Conservation (phyloP, 2,888 invertebrate genomes). For the Cancer borealis region DNA sequence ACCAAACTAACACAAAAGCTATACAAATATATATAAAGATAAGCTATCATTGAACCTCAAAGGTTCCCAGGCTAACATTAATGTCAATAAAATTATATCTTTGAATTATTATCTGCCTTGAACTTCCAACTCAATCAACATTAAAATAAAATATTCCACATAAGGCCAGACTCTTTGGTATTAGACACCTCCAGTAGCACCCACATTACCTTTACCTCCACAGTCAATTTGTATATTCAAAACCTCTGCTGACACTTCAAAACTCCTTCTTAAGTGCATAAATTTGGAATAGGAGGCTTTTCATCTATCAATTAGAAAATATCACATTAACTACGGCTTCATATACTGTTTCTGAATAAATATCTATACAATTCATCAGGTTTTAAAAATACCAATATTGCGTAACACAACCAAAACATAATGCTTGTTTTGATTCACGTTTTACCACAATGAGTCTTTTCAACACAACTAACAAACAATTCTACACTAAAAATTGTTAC, state of each 20-base stretch:
- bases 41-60: not conserved
- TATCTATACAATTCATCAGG: too few relatives aligned
- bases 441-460: not conserved
- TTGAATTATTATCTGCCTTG: not conserved
- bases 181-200: not conserved
- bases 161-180: constrained; percentile 9
- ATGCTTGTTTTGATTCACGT: not conserved
- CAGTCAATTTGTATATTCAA: not conserved
- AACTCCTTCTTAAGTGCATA: not conserved
- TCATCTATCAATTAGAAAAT: not conserved
- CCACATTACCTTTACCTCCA: not conserved
- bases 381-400: too few relatives aligned
- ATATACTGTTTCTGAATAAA: not conserved
- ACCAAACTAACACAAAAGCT: not conserved
- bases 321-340: not conserved
- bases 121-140: not conserved
- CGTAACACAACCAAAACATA: not conserved
- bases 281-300: not conserved
- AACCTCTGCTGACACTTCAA: not conserved
- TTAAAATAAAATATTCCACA: not conserved
- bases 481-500: not conserved
- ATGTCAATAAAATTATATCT: not conserved
- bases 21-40: not conserved
- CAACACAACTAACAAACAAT: not conserved
- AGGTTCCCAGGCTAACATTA: not conserved